These are phyloP conservation scores for Oreohelix idahoensis DNA, from an alignment of 1,140 invertebrate genomes.

Conservation along the genomic window DNA sequence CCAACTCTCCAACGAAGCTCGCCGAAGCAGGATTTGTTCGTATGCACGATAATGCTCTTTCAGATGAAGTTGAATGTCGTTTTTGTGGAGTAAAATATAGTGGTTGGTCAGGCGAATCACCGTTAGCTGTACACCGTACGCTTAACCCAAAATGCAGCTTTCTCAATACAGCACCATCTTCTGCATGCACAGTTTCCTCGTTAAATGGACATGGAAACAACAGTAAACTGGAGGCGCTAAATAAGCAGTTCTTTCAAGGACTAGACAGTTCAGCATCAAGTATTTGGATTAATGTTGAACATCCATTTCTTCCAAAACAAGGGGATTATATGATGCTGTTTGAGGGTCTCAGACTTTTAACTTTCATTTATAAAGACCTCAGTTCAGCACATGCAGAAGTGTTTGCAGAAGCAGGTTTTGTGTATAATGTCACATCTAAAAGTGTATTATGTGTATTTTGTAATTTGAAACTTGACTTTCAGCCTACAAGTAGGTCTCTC, in stretches of 20 bases:
- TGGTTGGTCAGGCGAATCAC: slow-evolving; percentile 42
- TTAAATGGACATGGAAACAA: slow-evolving; percentile 13
- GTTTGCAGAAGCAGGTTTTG: slow-evolving; percentile 45
- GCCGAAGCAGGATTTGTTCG: slow-evolving; percentile 46
- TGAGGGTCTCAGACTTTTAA: slow-evolving; percentile 43
- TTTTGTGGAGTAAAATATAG: slow-evolving; percentile 32
- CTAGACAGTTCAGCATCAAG: background rate
- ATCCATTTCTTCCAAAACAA: slow-evolving; percentile 34
- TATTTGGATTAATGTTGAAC: slow-evolving; percentile 2
- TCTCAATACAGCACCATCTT: slow-evolving; percentile 31
- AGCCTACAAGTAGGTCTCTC: background rate
- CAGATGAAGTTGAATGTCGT: slow-evolving; percentile 42
- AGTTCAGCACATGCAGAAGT: slow-evolving; percentile 14
- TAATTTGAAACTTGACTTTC: slow-evolving; percentile 14
- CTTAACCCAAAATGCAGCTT: slow-evolving; percentile 42
- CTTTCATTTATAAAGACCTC: slow-evolving; percentile 27
- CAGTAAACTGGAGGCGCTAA: background rate
- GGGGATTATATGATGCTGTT: slow-evolving; percentile 35
- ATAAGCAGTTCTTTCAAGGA: background rate
- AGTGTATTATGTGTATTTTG: slow-evolving; percentile 47
- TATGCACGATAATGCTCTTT: background rate
- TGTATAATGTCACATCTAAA: slow-evolving; percentile 13
- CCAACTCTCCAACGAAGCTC: slow-evolving; percentile 43
- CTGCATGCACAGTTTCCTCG: background rate
- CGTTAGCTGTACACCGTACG: slow-evolving; percentile 44